Evolutionary conservation across 2,797 vertebrate genomes (phyloP).

Genomic region (Anableps anableps): DNA sequence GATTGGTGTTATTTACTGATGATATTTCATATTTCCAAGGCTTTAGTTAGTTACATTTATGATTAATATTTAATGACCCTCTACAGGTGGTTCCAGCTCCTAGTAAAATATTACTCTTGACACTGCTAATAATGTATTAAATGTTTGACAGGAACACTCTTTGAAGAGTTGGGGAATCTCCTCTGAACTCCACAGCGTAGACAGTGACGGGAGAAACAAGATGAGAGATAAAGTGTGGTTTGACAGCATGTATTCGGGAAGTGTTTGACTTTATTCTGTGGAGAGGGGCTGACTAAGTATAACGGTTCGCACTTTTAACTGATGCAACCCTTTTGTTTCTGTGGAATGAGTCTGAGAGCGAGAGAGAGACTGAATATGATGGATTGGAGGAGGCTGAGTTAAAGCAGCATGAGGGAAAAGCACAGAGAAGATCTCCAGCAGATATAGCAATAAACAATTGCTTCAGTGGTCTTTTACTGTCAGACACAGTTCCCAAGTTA

Average conservation of each 20-base stretch:
- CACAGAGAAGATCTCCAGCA: constrained; percentile 22
- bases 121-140: constrained; percentile 23
- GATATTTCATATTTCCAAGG: not conserved
- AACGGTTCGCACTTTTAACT: constrained; percentile 39
- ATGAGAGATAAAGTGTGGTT: constrained; percentile 23
- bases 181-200: constrained; percentile 15
- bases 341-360: constrained; percentile 26
- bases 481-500: not conserved
- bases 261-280: constrained; percentile 57
- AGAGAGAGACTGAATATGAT: constrained; percentile 18
- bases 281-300: constrained; percentile 56
- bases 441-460: constrained; percentile 17
- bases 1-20: not conserved
- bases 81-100: constrained; percentile 15
- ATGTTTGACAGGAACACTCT: constrained; percentile 20
- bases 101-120: constrained; percentile 12
- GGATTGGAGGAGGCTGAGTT: constrained; percentile 19
- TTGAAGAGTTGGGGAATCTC: constrained; percentile 23
- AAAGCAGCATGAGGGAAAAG: constrained; percentile 21
- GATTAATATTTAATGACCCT: constrained; percentile 29
- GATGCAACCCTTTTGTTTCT: constrained; percentile 51
- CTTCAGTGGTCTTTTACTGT: not conserved
- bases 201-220: constrained; percentile 15
- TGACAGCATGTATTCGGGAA: constrained; percentile 62
- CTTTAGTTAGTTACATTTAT: constrained; percentile 15